Evolutionary conservation across 2,113 vertebrate genomes (phyloP), one percentile per base, ranked within the genome.

Genomic region (Nesoenas mayeri): DNA sequence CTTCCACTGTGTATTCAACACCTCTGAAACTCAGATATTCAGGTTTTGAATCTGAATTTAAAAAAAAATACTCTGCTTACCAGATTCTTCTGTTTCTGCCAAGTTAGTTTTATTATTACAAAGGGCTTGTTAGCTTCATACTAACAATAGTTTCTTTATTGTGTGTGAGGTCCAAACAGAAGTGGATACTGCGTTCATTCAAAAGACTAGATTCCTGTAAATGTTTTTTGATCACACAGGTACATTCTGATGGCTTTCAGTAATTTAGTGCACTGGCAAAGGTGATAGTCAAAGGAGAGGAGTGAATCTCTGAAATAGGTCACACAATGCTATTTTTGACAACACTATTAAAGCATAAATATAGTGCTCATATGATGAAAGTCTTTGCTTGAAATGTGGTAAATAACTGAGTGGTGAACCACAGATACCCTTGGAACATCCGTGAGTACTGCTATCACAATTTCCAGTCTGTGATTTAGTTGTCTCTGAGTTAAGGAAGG

Each of bases 401-500:
- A 94, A 91, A 91, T 91, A 75, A 89, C 78, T 88, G 62, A 81
- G 92, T 94, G 95, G 96, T 95, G 64, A 97, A 92, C 97, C 97
- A 85, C 96, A 96, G 89, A 84, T 89, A 91, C 40, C 47, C 89
- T 96, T 97, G 95, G 93, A 97, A 95, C 88, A 97, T 97, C 96
- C 83, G 65, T 79, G 40, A 94, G 36, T 54, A 75, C 24, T 88
- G 75, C 94, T 97, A 95, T 97, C 97, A 97, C 78, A 92, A 3
- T 98, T 98, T 98, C 97, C 97, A 98, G 87, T 79, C 86, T 95
- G 57, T 97, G 95, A 98, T 96, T 98, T 93, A 92, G 50, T 90
- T 94, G 91, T 96, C 73, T 89, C 48, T 96, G 53, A 80, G 60
- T 81, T 91, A 87, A 95, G 79, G 53, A 77, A 96, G 79, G 88